Conservation (phyloP, 1,140 invertebrate genomes). For the Drosophila navojoa region DNA sequence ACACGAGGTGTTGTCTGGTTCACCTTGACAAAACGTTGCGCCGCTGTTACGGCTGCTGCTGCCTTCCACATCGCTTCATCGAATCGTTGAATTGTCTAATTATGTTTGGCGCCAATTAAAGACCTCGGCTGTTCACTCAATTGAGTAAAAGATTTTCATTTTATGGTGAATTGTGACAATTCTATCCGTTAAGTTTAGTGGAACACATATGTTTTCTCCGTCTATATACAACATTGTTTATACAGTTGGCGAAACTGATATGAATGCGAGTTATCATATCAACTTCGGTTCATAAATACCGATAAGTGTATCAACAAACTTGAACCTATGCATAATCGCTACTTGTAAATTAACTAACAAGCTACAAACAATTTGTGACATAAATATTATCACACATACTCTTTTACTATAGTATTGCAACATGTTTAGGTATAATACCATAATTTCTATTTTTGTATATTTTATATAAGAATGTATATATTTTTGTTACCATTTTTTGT, state of each 20-base stretch:
- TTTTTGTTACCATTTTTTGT: not conserved
- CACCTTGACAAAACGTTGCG: conserved; percentile 62
- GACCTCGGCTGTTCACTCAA: conserved; percentile 32
- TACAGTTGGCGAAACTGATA: not conserved
- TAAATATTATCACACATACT: too few relatives aligned
- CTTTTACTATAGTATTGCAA: too few relatives aligned
- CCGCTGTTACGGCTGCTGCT: not conserved
- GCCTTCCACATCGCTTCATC: conserved; percentile 65
- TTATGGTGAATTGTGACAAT: conserved; percentile 40
- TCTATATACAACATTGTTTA: conserved; percentile 12
- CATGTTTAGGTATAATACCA: too few relatives aligned
- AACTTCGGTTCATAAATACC: not conserved
- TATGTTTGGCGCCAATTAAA: conserved; percentile 33
- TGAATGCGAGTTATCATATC: not conserved
- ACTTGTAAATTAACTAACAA: not conserved
- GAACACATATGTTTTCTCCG: conserved; percentile 4
- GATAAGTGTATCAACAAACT: conserved; percentile 25
- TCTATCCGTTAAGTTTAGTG: conserved; percentile 11
- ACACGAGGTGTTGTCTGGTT: conserved; percentile 57
- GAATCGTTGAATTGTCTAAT: conserved; percentile 48
- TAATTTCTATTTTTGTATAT: not conserved
- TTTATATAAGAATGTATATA: not conserved
- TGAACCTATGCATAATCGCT: not conserved
- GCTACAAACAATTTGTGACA: not conserved
- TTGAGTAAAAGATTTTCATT: conserved; percentile 12